Evolutionary conservation across 2,113 vertebrate species (phyloP).

Genomic region (Siniperca chuatsi): DNA sequence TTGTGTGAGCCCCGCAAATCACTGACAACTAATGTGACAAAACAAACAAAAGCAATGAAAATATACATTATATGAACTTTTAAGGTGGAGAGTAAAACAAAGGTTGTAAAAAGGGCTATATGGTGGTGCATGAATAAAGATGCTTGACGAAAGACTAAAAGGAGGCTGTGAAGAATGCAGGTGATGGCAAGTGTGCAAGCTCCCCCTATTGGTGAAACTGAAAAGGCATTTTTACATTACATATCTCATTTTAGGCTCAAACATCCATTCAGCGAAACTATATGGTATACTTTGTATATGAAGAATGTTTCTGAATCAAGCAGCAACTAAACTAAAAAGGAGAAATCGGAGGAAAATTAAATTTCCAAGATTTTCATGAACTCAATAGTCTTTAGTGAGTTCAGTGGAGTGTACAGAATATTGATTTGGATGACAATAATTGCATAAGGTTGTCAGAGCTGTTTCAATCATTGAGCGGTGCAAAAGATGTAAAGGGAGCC

Average conservation of each 20-base stretch:
- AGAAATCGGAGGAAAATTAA: background rate
- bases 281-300: background rate
- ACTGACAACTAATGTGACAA: constrained; percentile 47
- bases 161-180: constrained; percentile 26
- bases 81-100: constrained; percentile 58
- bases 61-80: constrained; percentile 54
- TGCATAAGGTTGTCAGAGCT: constrained; percentile 26
- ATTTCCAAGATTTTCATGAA: constrained; percentile 41
- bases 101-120: constrained; percentile 53
- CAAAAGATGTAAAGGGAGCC: constrained; percentile 50
- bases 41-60: constrained; percentile 48
- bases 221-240: constrained; percentile 1
- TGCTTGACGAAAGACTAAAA: constrained; percentile 33
- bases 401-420: constrained; percentile 62
- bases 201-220: constrained; percentile 78
- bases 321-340: constrained; percentile 14
- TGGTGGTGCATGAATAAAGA: constrained; percentile 54
- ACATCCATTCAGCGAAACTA: constrained; percentile 11
- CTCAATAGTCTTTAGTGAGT: constrained; percentile 58
- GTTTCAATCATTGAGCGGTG: constrained; percentile 37
- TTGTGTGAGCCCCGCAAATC: constrained; percentile 27
- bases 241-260: constrained; percentile 6
- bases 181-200: constrained; percentile 74
- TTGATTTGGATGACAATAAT: constrained; percentile 70
- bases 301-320: constrained; percentile 28